These are phyloP conservation scores for Cinara cedri DNA, from an alignment of 2,888 invertebrate species.

Conservation along the genomic window DNA sequence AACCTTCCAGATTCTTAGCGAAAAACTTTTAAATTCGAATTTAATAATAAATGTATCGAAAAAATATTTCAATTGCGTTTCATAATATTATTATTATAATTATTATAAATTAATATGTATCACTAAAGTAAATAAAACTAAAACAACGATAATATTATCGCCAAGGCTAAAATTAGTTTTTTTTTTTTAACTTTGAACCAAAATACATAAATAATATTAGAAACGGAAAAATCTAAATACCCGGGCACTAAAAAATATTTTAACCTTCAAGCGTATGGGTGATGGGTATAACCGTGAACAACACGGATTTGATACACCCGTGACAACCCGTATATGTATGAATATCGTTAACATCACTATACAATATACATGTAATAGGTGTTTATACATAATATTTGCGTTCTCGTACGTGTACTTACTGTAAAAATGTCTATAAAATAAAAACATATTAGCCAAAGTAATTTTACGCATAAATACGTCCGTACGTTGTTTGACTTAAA, in stretches of 20 bases:
- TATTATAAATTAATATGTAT: too few relatives aligned
- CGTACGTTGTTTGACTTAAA: too few relatives aligned
- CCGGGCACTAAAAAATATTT: neutral
- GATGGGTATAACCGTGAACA: neutral
- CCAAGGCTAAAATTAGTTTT: neutral
- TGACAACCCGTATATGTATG: neutral
- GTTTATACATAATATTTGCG: neutral
- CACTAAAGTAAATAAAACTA: too few relatives aligned
- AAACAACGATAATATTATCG: too few relatives aligned
- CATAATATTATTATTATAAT: too few relatives aligned
- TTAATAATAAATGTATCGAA: too few relatives aligned
- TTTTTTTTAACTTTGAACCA: neutral
- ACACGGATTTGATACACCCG: slow-evolving; percentile 9
- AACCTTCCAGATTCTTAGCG: too few relatives aligned
- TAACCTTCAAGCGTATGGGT: neutral
- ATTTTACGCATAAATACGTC: too few relatives aligned
- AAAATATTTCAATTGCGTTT: too few relatives aligned
- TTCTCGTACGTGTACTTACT: neutral
- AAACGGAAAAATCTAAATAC: neutral
- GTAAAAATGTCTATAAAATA: neutral
- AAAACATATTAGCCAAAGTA: neutral
- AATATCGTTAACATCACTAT: neutral
- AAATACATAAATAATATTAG: neutral
- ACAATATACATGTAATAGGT: too few relatives aligned
- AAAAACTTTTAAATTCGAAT: too few relatives aligned